Evolutionary conservation across 2,888 invertebrate species (phyloP), one percentile per base, ranked within the genome.

Genomic region (Drosophila formosana): DNA sequence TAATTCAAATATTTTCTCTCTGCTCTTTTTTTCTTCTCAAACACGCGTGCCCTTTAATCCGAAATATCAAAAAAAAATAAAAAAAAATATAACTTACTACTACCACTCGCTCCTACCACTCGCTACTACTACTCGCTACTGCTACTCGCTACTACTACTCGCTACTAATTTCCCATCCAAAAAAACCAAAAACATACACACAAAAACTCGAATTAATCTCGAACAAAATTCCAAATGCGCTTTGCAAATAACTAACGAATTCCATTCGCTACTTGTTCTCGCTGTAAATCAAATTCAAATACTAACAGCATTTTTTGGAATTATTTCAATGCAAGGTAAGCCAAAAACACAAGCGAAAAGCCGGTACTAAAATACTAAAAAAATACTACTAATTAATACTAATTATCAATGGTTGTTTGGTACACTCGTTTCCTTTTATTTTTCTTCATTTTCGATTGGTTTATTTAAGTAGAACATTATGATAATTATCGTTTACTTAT

Each of bases 241-340:
- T 84, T 76, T 82, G 71, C 67, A 57, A 50, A 41, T 53, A 62
- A 65, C 71, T 67, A 74, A 75, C 67, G 68, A 77, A 65, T 72
- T 74, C 30, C 34, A 75, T 66, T 70, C 75, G 71, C 64, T 69
- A 66, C 61, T 74, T 66, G 70, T 45, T 63, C 77, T 70, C 80
- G 65, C 61, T 69, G 66, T 66, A 82, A 82, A 76, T 72, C 69
- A 76, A 82, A 80, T 78, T 70, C 67, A 81, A 82, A 85, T 88
- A 91, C 91, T 92, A 92, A 92, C 96, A 98, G 98, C 97, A 96
- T 97, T 95, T 98, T 98, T 96, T 98, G 98, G 98, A 98, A 97
- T 95, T 97, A 98, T 96, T 98, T 98, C 97, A 98, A 98, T 94
- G 96, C 97, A 95, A 98, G 98, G 98, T 98, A 98, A 98, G 97